Evolutionary conservation across 2,113 vertebrate species (phyloP).

Genomic region (Tautogolabrus adspersus): DNA sequence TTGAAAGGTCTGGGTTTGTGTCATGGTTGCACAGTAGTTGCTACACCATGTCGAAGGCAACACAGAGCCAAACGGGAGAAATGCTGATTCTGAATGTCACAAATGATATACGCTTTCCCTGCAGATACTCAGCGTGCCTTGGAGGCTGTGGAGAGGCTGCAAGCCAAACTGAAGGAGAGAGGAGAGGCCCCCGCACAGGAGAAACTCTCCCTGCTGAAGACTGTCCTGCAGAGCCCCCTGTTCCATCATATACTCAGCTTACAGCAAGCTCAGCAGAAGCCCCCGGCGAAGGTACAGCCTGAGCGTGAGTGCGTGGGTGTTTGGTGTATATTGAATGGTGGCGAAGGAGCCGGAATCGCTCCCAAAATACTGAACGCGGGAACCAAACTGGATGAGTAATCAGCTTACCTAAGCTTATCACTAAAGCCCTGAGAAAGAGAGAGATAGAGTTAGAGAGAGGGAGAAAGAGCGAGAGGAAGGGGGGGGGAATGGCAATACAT

Average conservation of each 20-base stretch:
- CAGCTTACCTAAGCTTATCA: slow-evolving; percentile 82
- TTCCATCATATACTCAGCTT: slow-evolving; percentile 94
- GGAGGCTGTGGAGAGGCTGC: slow-evolving; percentile 93
- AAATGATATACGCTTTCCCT: slow-evolving; percentile 35
- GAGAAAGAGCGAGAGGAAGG: background rate
- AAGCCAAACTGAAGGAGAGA: slow-evolving; percentile 90
- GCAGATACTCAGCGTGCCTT: slow-evolving; percentile 90
- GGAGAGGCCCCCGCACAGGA: slow-evolving; percentile 90
- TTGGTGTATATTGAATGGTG: slow-evolving; percentile 60
- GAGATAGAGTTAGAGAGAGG: slow-evolving; percentile 3
- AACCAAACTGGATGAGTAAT: slow-evolving; percentile 81
- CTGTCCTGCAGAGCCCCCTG: slow-evolving; percentile 93
- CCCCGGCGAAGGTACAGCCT: slow-evolving; percentile 84
- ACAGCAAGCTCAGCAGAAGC: slow-evolving; percentile 86
- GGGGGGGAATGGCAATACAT: slow-evolving; percentile 32
- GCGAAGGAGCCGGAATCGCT: slow-evolving; percentile 62
- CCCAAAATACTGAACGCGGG: slow-evolving; percentile 77
- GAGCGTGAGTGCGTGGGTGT: slow-evolving; percentile 49
- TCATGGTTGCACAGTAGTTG: slow-evolving; percentile 19
- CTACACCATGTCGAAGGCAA: slow-evolving; percentile 8
- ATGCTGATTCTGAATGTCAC: slow-evolving; percentile 36
- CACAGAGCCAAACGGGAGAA: slow-evolving; percentile 16
- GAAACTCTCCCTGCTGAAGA: slow-evolving; percentile 90
- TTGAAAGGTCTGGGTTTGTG: slow-evolving; percentile 13
- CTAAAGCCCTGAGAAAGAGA: slow-evolving; percentile 70